phyloP scores from a whole-genome alignment of 1,140 invertebrate genomes.

The Lepidurus couesii region DNA sequence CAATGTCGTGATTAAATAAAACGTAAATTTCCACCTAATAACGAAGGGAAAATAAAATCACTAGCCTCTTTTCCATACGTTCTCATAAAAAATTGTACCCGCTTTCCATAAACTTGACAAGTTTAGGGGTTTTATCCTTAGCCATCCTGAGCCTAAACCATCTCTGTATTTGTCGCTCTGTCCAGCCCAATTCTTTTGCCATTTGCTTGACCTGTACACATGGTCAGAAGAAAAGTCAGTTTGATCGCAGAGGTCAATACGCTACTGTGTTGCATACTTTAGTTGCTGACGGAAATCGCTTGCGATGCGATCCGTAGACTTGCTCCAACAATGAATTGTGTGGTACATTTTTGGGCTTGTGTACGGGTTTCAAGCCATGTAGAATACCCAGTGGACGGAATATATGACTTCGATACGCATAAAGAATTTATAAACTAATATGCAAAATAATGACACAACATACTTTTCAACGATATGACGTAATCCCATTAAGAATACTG shows the following conservation, averaged over 20 bases:
- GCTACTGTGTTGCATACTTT: not conserved
- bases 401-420: not conserved
- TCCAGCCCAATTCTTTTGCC: constrained; percentile 20
- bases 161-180: constrained; percentile 24
- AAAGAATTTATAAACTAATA: not conserved
- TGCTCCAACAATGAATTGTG: constrained; percentile 7
- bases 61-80: not conserved
- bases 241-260: not conserved
- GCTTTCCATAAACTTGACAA: constrained; percentile 26
- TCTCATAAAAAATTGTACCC: not conserved
- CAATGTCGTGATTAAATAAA: constrained; percentile 2
- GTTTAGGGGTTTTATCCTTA: constrained; percentile 19
- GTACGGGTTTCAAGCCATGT: not conserved
- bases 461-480: constrained; percentile 26
- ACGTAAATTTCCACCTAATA: constrained; percentile 7
- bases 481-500: constrained; percentile 4
- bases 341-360: not conserved
- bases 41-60: not conserved
- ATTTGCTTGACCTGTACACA: not conserved
- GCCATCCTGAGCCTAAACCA: constrained; percentile 4
- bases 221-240: not conserved
- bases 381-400: constrained; percentile 14
- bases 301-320: not conserved
- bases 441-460: not conserved
- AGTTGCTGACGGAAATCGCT: not conserved